Conservation (phyloP, 2,888 invertebrate genomes). For the Amblyteles armatorius region DNA sequence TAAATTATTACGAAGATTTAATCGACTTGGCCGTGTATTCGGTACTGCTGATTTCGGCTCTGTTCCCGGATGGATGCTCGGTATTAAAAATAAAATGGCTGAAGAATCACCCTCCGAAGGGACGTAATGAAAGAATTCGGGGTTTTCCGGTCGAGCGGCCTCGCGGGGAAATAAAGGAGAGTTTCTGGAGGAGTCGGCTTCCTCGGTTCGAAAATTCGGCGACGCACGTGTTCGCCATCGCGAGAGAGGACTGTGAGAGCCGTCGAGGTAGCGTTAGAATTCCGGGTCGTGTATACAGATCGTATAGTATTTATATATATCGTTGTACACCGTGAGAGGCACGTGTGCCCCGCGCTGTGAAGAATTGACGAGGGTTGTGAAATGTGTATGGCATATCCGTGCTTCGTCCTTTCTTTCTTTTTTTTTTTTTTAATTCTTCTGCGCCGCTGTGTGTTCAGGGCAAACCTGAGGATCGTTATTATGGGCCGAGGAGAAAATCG, state of each 20-base stretch:
- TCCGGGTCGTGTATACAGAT: slow-evolving; percentile 44
- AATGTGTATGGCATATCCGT: slow-evolving; percentile 41
- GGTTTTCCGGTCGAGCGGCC: slow-evolving; percentile 57
- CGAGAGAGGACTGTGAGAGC: slow-evolving; percentile 4
- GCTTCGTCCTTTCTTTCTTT: not conserved
- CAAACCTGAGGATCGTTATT: slow-evolving; percentile 47
- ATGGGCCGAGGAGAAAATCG: slow-evolving; percentile 36
- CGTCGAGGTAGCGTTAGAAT: slow-evolving; percentile 29
- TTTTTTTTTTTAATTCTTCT: slow-evolving; percentile 6
- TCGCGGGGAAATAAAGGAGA: slow-evolving; percentile 18
- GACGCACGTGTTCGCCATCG: slow-evolving; percentile 52
- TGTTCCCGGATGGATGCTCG: not conserved
- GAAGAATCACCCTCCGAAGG: not conserved
- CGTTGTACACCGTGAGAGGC: slow-evolving; percentile 28
- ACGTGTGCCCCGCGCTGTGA: slow-evolving; percentile 53
- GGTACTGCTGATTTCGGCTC: not conserved
- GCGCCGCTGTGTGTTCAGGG: slow-evolving; percentile 21
- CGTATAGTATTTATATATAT: slow-evolving; percentile 56
- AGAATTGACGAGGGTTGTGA: slow-evolving; percentile 62
- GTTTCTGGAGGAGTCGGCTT: slow-evolving; percentile 34
- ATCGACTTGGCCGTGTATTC: not conserved
- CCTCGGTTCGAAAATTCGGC: slow-evolving; percentile 47
- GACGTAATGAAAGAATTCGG: slow-evolving; percentile 53
- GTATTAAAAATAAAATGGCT: not conserved
- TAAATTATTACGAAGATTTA: not conserved